Percentiles rank a stretch among this genome's conserved stretches.
Conservation (phyloP, 2,888 invertebrate species). For the Mermis nigrescens region DNA sequence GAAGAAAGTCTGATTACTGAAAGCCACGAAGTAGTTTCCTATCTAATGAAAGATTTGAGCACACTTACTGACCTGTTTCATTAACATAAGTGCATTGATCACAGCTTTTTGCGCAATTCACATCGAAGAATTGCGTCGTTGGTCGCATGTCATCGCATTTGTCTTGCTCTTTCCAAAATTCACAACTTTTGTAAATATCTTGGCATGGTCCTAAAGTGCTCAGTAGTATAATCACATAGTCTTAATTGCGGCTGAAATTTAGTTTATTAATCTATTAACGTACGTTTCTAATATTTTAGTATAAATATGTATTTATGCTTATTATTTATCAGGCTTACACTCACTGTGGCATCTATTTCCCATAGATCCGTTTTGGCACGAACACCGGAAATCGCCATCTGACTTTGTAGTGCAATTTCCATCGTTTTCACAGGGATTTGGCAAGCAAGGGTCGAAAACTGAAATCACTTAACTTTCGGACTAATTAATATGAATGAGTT, state of each 20-base stretch:
- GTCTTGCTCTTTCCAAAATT: conserved; percentile 2
- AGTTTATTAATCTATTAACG: no score
- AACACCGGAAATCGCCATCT: not conserved
- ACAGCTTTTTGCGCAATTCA: not conserved
- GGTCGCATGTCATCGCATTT: conserved; percentile 5
- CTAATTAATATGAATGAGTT: no score
- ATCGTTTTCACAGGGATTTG: conserved; percentile 75
- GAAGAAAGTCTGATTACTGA: no score
- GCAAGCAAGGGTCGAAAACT: conserved; percentile 47
- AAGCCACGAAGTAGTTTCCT: no score
- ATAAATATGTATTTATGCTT: not conserved
- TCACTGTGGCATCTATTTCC: not conserved
- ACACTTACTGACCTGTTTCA: conserved; percentile 1
- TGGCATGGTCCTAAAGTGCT: conserved; percentile 2
- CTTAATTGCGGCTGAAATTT: no score
- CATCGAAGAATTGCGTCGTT: not conserved
- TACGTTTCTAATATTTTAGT: no score
- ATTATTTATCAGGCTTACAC: not conserved
- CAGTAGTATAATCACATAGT: no score
- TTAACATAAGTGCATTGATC: not conserved
- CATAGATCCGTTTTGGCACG: not conserved
- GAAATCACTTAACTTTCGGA: no score
- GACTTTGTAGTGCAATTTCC: conserved; percentile 49
- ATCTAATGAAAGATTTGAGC: no score
- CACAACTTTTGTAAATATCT: conserved; percentile 5